Percentiles rank a stretch among this genome's conserved stretches.
Evolutionary conservation across 2,797 vertebrate genomes (phyloP).

Genomic region (Acomys russatus): DNA sequence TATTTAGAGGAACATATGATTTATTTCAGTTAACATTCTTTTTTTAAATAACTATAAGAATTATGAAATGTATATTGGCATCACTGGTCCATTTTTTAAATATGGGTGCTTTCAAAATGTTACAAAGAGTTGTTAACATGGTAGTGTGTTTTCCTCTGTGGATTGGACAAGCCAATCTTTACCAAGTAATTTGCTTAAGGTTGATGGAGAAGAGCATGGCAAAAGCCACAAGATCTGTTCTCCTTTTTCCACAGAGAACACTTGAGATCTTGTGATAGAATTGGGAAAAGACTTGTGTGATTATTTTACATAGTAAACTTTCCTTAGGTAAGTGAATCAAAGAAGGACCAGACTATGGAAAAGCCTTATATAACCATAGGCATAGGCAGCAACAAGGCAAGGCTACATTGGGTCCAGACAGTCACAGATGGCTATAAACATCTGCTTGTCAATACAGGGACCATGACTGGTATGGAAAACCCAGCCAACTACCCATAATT

Average conservation of each 20-base stretch:
- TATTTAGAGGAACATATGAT: constrained; percentile 61
- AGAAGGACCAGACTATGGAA: neutral
- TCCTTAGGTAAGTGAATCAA: neutral
- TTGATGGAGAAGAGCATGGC: neutral
- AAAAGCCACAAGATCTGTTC: neutral
- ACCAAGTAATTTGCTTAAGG: neutral
- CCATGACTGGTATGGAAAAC: too few species aligned
- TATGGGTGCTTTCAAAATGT: constrained; percentile 13
- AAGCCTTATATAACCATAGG: neutral
- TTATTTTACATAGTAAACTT: neutral
- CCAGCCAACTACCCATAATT: neutral
- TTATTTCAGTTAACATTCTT: constrained; percentile 49
- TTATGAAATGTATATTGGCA: constrained; percentile 70
- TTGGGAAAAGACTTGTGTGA: neutral
- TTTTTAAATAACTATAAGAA: constrained; percentile 52
- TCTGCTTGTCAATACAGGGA: neutral
- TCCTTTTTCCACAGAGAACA: neutral
- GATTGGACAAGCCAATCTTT: constrained; percentile 28
- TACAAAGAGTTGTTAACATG: neutral
- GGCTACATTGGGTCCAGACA: rapidly evolving
- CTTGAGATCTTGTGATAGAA: neutral
- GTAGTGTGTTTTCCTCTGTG: constrained; percentile 40
- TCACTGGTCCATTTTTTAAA: constrained; percentile 55
- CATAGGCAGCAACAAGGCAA: neutral
- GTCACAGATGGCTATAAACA: neutral